These are phyloP conservation scores for Temnopleurus reevesii DNA, from an alignment of 53 echinoderm and acorn worm species.

Conservation along the genomic window DNA sequence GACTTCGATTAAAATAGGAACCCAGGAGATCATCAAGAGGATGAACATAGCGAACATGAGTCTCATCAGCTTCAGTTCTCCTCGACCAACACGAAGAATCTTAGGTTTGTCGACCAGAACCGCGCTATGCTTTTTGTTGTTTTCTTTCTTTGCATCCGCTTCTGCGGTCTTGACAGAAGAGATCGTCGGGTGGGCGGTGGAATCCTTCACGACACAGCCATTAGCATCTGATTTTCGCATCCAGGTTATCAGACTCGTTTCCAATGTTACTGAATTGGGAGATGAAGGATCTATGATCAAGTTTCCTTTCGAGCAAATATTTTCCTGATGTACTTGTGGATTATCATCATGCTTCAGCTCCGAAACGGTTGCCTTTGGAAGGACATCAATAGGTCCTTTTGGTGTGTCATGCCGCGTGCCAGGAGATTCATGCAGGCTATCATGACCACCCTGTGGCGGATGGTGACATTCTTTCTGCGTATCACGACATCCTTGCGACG, in stretches of 20 bases:
- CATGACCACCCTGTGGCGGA: too few species aligned
- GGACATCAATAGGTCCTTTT: not conserved
- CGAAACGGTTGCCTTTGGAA: not conserved
- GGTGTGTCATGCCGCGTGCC: not conserved
- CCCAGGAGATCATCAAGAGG: conserved; percentile 2
- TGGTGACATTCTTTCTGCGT: too few species aligned
- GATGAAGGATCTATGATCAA: not conserved
- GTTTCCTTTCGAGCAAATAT: not conserved
- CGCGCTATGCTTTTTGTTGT: not conserved
- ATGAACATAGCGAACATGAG: not conserved
- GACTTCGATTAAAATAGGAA: not conserved
- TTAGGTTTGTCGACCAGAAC: not conserved
- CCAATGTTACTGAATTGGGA: not conserved
- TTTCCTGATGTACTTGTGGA: not conserved
- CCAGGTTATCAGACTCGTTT: not conserved
- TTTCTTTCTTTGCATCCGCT: not conserved
- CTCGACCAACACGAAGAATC: conserved; percentile 5
- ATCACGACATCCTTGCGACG: not conserved
- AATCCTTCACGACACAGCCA: not conserved
- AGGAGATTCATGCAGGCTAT: too few species aligned
- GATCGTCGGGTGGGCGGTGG: not conserved
- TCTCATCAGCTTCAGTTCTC: conserved; percentile 20
- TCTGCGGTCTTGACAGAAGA: not conserved
- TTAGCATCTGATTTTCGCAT: not conserved
- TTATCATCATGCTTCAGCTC: not conserved